phyloP scores from a whole-genome alignment of 2,113 vertebrate species.

The Galemys pyrenaicus region DNA sequence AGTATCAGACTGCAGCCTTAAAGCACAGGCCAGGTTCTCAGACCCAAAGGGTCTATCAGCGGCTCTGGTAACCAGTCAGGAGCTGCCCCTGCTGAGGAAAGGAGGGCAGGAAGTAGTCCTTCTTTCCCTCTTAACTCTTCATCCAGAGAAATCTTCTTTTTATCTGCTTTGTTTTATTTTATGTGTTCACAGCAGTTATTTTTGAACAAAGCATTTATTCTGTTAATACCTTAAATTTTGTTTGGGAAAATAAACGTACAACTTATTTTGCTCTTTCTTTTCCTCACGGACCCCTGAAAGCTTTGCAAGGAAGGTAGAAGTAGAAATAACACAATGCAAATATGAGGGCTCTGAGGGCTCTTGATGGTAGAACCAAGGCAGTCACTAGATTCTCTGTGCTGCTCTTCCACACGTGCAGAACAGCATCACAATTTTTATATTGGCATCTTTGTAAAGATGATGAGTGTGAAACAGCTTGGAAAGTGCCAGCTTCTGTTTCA shows the following conservation, averaged over 20 bases:
- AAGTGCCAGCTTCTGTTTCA: conserved; percentile 50
- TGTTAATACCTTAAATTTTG: conserved; percentile 46
- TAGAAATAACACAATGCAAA: conserved; percentile 43
- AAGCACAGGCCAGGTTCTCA: background rate
- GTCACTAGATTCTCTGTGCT: conserved; percentile 16
- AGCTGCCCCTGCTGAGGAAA: background rate
- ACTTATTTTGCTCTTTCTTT: conserved; percentile 43
- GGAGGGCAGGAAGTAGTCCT: background rate
- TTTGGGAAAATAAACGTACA: conserved; percentile 34
- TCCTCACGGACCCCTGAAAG: background rate
- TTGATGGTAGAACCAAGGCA: conserved; percentile 20
- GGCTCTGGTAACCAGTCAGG: background rate
- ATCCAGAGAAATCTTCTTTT: background rate
- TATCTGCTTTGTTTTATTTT: conserved; percentile 30
- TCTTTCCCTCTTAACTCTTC: background rate
- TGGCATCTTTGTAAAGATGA: conserved; percentile 46
- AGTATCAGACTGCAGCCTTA: background rate
- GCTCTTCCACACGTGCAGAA: conserved; percentile 7
- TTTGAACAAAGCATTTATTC: conserved; percentile 30
- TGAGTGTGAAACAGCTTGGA: conserved; percentile 42
- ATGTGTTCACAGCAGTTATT: background rate
- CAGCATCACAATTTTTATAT: background rate
- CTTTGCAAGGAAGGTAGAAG: conserved; percentile 32
- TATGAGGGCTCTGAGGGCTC: background rate
- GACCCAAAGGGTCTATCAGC: background rate